Evolutionary conservation across 2,113 vertebrate genomes (phyloP), one percentile per base, ranked within the genome.

Genomic region (Apistogramma diplotaenia): DNA sequence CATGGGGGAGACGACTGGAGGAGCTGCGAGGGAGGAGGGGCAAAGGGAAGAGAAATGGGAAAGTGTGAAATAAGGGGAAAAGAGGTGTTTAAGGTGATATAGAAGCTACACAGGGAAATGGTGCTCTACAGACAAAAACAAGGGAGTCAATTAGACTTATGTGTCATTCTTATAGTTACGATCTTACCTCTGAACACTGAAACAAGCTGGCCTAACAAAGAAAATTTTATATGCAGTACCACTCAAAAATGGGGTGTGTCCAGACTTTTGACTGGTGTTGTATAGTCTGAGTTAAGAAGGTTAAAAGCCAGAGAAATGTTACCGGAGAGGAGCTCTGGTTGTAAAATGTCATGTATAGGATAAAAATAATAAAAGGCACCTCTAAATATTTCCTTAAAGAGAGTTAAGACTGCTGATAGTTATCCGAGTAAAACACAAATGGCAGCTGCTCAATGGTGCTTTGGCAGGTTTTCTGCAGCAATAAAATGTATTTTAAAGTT

Each of bases 41-140:
- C 15, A n/a, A 51, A 67, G 40, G 58, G 59, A 35, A 76, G 23
- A 55, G 6, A 58, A 53, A 15, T 15, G 53, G 83, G 59, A 15
- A 79, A 37, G 82, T 37, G 85, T 77, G 78, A 85, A 87, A 78
- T 27, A 79, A 80, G n/a, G 51, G 33, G 53, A 27, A 78, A 78
- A 55, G 60, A 15, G 54, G 40, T 33, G 37, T 49, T 73, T 79
- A 29, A 57, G 72, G 65, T 78, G 79, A 78, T 82, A 49, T 9
- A 27, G 19, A 79, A 31, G 61, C 12, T 27, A 40, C 37, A 57
- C 21, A 29, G n/a, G 33, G 35, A 46, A 80, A 83, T 12, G 6
- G 29, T 12, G 40, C 56, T 27, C 56, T 19, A 46, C 49, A 62
- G 74, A 56, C 21, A 60, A 33, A 81, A 81, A 43, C 29, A 12